Evolutionary conservation across 1,140 invertebrate species (phyloP).

Genomic region (Gryon sp.): DNA sequence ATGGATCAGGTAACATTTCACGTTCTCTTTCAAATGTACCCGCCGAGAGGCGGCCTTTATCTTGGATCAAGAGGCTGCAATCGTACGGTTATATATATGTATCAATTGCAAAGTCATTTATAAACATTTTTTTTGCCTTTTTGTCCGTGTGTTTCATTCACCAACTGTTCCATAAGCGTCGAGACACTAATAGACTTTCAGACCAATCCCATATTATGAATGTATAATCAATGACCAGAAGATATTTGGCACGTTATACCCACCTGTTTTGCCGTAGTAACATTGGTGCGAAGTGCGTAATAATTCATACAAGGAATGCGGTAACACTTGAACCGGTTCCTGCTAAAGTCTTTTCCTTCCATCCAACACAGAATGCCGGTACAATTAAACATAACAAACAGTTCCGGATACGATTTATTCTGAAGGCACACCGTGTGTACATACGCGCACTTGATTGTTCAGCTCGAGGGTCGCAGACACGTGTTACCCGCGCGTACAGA

Average conservation of each 20-base stretch:
- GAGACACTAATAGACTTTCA: constrained; percentile 49
- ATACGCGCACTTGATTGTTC: constrained; percentile 19
- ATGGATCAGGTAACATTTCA: constrained; percentile 49
- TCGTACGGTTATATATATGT: constrained; percentile 30
- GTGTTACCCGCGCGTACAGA: constrained; percentile 45
- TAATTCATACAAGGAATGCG: constrained; percentile 57
- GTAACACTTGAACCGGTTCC: constrained; percentile 47
- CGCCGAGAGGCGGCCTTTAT: constrained; percentile 35
- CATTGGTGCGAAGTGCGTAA: constrained; percentile 40
- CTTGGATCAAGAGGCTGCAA: constrained; percentile 30
- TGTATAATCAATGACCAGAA: constrained; percentile 52
- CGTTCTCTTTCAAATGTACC: constrained; percentile 46
- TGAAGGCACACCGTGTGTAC: constrained; percentile 16
- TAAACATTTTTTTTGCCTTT: constrained; percentile 26
- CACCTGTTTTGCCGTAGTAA: constrained; percentile 47
- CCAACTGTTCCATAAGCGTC: constrained; percentile 15
- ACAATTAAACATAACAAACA: constrained; percentile 63
- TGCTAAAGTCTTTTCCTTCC: constrained; percentile 41
- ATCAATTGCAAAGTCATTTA: constrained; percentile 50
- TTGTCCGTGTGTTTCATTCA: no score
- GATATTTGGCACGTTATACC: constrained; percentile 58
- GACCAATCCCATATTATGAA: constrained; percentile 33
- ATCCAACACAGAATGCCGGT: constrained; percentile 58
- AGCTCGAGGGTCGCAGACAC: constrained; percentile 38
- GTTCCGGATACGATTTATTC: constrained; percentile 61